These are phyloP conservation scores for Onthophagus taurus DNA, from an alignment of 1,140 invertebrate species.

Conservation along the genomic window DNA sequence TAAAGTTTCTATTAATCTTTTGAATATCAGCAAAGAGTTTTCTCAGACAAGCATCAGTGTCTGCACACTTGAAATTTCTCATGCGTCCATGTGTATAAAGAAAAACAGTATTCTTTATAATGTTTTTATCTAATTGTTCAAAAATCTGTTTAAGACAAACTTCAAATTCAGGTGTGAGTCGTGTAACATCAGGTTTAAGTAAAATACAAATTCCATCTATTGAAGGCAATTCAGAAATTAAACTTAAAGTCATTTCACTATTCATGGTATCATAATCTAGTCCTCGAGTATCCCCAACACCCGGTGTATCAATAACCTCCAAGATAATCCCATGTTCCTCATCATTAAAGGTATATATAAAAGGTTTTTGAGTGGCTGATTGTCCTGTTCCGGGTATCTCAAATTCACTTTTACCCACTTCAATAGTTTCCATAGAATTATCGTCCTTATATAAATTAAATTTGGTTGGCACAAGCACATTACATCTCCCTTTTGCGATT, in stretches of 20 bases:
- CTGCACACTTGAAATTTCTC: slow-evolving; percentile 22
- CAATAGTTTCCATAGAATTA: slow-evolving; percentile 7
- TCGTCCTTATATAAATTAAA: slow-evolving; percentile 23
- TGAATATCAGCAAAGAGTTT: slow-evolving; percentile 7
- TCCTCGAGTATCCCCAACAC: slow-evolving; percentile 23
- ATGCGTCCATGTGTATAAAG: slow-evolving; percentile 25
- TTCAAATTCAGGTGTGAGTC: slow-evolving; percentile 22
- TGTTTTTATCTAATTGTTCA: slow-evolving; percentile 26
- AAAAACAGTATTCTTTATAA: slow-evolving; percentile 27
- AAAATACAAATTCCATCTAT: slow-evolving; percentile 29
- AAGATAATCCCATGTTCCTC: neutral
- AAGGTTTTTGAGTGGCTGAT: slow-evolving; percentile 29
- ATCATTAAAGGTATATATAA: slow-evolving; percentile 29
- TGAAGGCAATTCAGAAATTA: slow-evolving; percentile 21
- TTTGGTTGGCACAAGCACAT: slow-evolving; percentile 24
- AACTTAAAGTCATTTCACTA: slow-evolving; percentile 26
- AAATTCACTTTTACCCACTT: slow-evolving; percentile 13
- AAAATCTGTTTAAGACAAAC: slow-evolving; percentile 28
- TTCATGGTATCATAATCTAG: slow-evolving; percentile 26
- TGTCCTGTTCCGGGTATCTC: slow-evolving; percentile 24
- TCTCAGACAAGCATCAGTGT: slow-evolving; percentile 19
- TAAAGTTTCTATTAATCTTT: slow-evolving; percentile 7
- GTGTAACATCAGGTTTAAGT: slow-evolving; percentile 21
- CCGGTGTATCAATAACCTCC: slow-evolving; percentile 16
- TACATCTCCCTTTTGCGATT: slow-evolving; percentile 18